phyloP scores from a whole-genome alignment of 2,888 invertebrate genomes.

The Paralinhomoeus sp. region DNA sequence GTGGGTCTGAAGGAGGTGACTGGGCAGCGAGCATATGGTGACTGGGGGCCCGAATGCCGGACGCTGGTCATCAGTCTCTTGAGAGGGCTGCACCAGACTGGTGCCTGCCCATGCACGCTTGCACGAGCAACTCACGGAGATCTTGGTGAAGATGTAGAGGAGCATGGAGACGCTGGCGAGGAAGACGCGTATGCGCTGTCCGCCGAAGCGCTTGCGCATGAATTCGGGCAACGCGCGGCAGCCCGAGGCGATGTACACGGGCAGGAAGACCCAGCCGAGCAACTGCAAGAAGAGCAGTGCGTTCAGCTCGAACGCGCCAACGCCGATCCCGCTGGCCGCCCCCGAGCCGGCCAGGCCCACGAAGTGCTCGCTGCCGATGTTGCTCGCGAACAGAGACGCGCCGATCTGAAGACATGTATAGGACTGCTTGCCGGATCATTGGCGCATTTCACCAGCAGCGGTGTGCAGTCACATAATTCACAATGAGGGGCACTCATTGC shows the following conservation, averaged over 20 bases:
- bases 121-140: no score
- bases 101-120: no score
- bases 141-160: slow-evolving; percentile 30
- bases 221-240: slow-evolving; percentile 29
- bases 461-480: no score
- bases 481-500: no score
- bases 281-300: slow-evolving; percentile 27
- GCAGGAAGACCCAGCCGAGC: slow-evolving; percentile 30
- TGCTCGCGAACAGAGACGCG: slow-evolving; percentile 30
- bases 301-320: slow-evolving; percentile 6
- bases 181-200: slow-evolving; percentile 24
- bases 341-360: no score
- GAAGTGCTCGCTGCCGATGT: slow-evolving; percentile 32
- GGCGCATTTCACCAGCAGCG: no score
- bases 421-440: no score
- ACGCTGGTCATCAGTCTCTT: no score
- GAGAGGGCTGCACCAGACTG: no score
- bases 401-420: slow-evolving; percentile 25
- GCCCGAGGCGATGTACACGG: slow-evolving; percentile 28
- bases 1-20: no score
- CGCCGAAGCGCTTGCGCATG: slow-evolving; percentile 28
- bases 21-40: no score
- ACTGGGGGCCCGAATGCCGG: no score
- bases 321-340: slow-evolving; percentile 27
- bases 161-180: slow-evolving; percentile 27